Evolutionary conservation across 2,113 vertebrate genomes (phyloP).

Genomic region (Scatophagus argus): DNA sequence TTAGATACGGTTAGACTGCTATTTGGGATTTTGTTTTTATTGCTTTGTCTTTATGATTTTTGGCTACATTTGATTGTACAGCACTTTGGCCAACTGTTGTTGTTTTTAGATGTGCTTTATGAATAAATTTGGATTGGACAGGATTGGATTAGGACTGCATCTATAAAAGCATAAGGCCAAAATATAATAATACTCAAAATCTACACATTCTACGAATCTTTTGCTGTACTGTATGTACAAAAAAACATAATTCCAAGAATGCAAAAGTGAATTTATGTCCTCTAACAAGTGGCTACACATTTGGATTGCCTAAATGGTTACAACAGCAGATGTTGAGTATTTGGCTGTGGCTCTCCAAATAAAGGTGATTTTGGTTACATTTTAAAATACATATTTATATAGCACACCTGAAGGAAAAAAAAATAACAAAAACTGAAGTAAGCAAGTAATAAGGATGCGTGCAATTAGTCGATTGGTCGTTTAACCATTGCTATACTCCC

Average conservation of each 20-base stretch:
- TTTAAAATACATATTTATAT: conserved; percentile 16
- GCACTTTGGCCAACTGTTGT: no score
- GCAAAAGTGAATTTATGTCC: neutral
- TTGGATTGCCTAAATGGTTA: neutral
- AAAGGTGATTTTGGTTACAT: conserved; percentile 9
- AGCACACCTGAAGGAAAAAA: conserved; percentile 2
- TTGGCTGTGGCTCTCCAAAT: neutral
- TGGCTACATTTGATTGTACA: no score
- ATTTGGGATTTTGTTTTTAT: no score
- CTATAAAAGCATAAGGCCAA: neutral
- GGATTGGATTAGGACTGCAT: no score
- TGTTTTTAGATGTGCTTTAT: no score
- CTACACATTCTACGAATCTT: neutral
- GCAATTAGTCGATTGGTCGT: no score
- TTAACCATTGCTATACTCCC: no score
- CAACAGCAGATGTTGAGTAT: neutral
- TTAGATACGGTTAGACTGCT: neutral
- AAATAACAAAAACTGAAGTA: neutral
- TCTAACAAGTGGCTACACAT: neutral
- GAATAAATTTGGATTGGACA: no score
- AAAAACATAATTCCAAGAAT: neutral
- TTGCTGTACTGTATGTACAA: neutral
- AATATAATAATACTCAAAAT: neutral
- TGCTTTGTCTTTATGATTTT: no score
- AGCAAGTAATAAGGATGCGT: neutral